A percentile compares a stretch with the other conserved stretches of the same genome.
These are phyloP conservation scores for Cephus runcator DNA, from an alignment of 2,888 invertebrate species.

Conservation along the genomic window DNA sequence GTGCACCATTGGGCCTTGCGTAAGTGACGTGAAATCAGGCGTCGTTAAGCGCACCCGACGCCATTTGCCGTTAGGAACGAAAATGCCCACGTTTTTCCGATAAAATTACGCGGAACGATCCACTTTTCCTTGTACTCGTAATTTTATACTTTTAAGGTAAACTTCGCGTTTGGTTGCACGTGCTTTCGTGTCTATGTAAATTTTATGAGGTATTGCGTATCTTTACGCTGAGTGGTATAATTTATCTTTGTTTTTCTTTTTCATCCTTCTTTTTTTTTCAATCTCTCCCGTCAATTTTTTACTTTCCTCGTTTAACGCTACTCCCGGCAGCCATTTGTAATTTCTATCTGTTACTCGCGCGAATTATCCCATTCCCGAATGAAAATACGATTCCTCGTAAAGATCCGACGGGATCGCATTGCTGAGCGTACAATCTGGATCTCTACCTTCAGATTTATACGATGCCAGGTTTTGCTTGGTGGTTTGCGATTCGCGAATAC, in stretches of 20 bases:
- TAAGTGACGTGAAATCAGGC: conserved; percentile 1
- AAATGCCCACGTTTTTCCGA: neutral
- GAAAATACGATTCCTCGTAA: neutral
- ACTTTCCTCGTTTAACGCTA: neutral
- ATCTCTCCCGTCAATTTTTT: neutral
- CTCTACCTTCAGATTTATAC: neutral
- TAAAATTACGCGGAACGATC: conserved; percentile 3
- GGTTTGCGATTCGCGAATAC: neutral
- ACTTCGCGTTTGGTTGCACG: neutral
- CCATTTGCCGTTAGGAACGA: neutral
- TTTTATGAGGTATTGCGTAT: neutral
- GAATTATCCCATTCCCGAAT: neutral
- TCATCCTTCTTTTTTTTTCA: no score
- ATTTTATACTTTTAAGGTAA: neutral
- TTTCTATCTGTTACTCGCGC: neutral
- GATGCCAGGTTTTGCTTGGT: neutral
- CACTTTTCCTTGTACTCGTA: neutral
- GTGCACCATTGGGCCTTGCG: neutral
- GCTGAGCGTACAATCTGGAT: neutral
- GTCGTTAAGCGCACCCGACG: conserved; percentile 3
- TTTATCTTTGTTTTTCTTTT: neutral
- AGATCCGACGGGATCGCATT: neutral
- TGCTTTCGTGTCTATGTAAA: neutral
- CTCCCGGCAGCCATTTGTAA: neutral
- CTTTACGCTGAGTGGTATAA: neutral